A percentile compares a stretch with the other conserved stretches of the same genome.
Conservation (phyloP, 2,888 invertebrate genomes). For the Drosophila peninsularis region DNA sequence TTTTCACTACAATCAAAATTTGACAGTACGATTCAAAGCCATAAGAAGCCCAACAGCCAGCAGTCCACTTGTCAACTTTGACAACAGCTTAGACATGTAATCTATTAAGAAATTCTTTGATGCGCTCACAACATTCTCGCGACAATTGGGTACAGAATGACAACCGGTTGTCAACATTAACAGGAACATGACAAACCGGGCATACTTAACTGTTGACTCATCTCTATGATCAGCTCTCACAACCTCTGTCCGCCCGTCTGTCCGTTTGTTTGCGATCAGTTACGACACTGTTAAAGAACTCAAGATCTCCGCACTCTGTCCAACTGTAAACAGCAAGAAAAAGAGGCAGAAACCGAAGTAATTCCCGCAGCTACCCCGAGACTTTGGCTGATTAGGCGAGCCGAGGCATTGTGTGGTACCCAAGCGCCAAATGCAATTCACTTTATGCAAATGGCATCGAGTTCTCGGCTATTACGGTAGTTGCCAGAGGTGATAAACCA, state of each 20-base stretch:
- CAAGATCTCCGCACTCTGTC: not conserved
- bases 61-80: not conserved
- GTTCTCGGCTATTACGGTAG: constrained; percentile 11
- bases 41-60: constrained; percentile 1
- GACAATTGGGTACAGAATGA: not conserved
- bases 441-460: constrained; percentile 59
- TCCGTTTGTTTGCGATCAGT: constrained; percentile 8
- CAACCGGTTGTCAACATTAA: constrained; percentile 11
- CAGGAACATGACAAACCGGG: constrained; percentile 12
- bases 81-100: not conserved
- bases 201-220: constrained; percentile 14
- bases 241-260: constrained; percentile 1
- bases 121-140: not conserved
- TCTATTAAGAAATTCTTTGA: not conserved
- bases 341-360: constrained; percentile 1
- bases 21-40: not conserved
- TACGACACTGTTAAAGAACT: constrained; percentile 14
- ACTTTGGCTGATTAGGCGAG: constrained; percentile 23
- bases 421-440: constrained; percentile 60
- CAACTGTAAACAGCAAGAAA: constrained; percentile 7
- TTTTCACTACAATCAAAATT: not conserved
- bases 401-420: constrained; percentile 33
- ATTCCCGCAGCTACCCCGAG: not conserved
- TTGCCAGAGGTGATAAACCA: constrained; percentile 51
- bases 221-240: constrained; percentile 1